Evolutionary conservation across 2,113 vertebrate species (phyloP), one percentile per base, ranked within the genome.

Genomic region (Neodontobutis hainanensis): DNA sequence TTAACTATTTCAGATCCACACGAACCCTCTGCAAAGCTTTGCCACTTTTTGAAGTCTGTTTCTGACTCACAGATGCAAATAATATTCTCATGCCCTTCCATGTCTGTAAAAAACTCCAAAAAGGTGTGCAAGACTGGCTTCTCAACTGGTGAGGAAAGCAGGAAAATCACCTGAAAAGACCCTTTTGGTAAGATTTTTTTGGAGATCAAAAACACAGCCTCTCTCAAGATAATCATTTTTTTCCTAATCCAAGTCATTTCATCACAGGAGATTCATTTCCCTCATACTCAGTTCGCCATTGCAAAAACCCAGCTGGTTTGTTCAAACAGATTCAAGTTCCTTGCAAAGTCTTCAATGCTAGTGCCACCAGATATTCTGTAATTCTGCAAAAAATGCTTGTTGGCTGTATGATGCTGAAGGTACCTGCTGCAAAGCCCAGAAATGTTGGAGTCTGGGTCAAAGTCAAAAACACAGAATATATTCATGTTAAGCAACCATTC

Each of bases 221-320:
- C 92, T 55, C 87, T 87, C 0, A 95, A 70, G 12, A 89, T 65
- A 27, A 92, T 93, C 11, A 86, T 92, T 72, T 91, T 94, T 0
- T 71, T 93, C 85, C 85, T 92, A 46, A 92, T 92, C 94, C 94
- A 95, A 0, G 88, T 91, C 11, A 87, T 92, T 72, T 94, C 93
- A 46, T 95, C 91, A 80, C 87, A 93, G 84, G 4, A 11, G 61
- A 9, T 63, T 93, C 92, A 56, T 74, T 81, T 9, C 92, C 94
- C 8, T 14, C 89, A 63, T 87, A 94, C 67, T 94, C 92, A 6
- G 35, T 92, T 1, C 92, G 0, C 94, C 94, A 32, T 95, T 93
- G 78, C 94, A 84, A 95, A 95, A 76, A 95, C 91, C 95, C 95
- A 96, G 73, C 92, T 95, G 42, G 87, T 91, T 67, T 94, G 92